Percentiles rank a stretch among this genome's conserved stretches.
Conservation (phyloP, 2,113 vertebrate species). For the Caretta caretta region DNA sequence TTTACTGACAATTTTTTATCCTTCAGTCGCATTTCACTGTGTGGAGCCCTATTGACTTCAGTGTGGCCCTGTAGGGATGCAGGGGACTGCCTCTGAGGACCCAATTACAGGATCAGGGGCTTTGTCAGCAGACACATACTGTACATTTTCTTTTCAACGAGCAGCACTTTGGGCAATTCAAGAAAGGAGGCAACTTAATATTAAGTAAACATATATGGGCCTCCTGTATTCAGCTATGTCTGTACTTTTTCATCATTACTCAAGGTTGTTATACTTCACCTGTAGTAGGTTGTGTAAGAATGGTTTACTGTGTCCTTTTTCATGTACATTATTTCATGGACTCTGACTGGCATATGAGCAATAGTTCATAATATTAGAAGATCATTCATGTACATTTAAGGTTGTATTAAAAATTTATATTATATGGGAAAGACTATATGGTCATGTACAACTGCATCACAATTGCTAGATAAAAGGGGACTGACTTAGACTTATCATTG, state of each 20-base stretch:
- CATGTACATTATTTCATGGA: not conserved
- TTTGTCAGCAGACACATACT: not conserved
- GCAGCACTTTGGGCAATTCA: not conserved
- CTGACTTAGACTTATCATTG: not conserved
- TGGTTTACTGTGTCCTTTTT: not conserved
- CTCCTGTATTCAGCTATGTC: no score
- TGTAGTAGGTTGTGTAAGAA: not conserved
- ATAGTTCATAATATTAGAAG: not conserved
- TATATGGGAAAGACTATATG: not conserved
- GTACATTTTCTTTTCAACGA: not conserved
- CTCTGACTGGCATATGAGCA: not conserved
- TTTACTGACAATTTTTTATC: not conserved
- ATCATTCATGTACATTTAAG: not conserved
- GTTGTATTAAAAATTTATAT: not conserved
- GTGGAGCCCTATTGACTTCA: fast-evolving
- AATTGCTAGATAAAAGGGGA: not conserved
- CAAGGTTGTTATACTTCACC: not conserved
- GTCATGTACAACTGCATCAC: not conserved
- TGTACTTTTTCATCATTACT: not conserved
- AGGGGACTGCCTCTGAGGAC: not conserved
- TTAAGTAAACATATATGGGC: not conserved
- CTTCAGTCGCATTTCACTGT: not conserved
- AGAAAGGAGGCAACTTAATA: not conserved
- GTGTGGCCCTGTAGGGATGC: no score
- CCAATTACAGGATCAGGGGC: not conserved